phyloP scores from a whole-genome alignment of 2,888 invertebrate species.

The Chaetoderma sp. region DNA sequence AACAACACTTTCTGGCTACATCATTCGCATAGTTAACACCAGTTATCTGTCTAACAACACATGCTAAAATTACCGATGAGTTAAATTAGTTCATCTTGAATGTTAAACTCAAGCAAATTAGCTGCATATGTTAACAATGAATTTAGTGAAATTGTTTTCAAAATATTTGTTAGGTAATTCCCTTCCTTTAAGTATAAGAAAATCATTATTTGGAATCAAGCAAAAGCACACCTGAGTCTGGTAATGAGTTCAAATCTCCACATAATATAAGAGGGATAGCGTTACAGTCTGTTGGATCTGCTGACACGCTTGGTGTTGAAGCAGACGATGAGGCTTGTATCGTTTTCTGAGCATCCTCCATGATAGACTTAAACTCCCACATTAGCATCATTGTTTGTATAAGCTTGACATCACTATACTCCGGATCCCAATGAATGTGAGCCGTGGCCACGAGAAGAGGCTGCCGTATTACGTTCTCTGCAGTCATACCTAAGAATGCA shows the following conservation, averaged over 20 bases:
- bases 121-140: too few relatives aligned
- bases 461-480: slow-evolving; percentile 74
- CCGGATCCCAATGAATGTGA: slow-evolving; percentile 99
- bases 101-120: too few relatives aligned
- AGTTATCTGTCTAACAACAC: too few relatives aligned
- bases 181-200: too few relatives aligned
- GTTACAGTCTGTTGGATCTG: slow-evolving; percentile 60
- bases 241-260: slow-evolving; percentile 98
- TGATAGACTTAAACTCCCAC: slow-evolving; percentile 86
- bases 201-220: too few relatives aligned
- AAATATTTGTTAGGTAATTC: too few relatives aligned
- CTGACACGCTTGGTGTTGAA: slow-evolving; percentile 20
- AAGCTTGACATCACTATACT: slow-evolving; percentile 98
- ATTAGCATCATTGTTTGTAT: slow-evolving; percentile 99
- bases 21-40: too few relatives aligned
- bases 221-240: slow-evolving; percentile 82
- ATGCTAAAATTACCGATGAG: too few relatives aligned
- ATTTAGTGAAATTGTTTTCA: too few relatives aligned
- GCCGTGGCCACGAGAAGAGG: slow-evolving; percentile 93
- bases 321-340: slow-evolving; percentile 29
- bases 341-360: slow-evolving; percentile 55
- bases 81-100: too few relatives aligned
- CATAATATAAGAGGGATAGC: slow-evolving; percentile 93
- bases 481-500: slow-evolving; percentile 75
- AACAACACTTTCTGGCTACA: too few relatives aligned